These are phyloP conservation scores for Cyprinodon tularosa DNA, from an alignment of 2,113 vertebrate species.

Conservation along the genomic window DNA sequence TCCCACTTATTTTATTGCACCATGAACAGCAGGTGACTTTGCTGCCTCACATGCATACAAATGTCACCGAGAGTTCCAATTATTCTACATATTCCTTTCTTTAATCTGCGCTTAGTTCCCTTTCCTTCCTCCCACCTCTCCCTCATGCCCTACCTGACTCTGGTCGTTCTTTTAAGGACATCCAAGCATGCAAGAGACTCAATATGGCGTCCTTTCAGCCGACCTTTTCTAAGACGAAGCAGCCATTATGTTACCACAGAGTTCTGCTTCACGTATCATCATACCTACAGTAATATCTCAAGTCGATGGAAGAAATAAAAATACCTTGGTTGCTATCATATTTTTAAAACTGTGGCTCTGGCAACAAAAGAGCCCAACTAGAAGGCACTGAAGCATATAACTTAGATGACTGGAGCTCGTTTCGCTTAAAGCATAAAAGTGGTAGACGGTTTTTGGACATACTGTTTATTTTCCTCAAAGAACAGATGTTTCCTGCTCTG, in stretches of 20 bases:
- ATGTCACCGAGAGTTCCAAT: slow-evolving; percentile 41
- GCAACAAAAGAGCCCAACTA: slow-evolving; percentile 21
- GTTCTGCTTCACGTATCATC: slow-evolving; percentile 35
- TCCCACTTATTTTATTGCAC: slow-evolving; percentile 72
- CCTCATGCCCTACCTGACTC: slow-evolving; percentile 19
- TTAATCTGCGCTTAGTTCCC: slow-evolving; percentile 45
- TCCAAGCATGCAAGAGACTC: slow-evolving; percentile 29
- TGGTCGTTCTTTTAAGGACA: slow-evolving; percentile 69
- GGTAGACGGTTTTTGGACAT: neutral
- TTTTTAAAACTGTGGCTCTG: slow-evolving; percentile 43
- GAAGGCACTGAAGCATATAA: slow-evolving; percentile 15
- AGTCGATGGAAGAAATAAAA: slow-evolving; percentile 25
- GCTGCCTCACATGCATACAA: slow-evolving; percentile 42
- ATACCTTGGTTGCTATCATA: slow-evolving; percentile 31
- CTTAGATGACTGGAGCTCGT: slow-evolving; percentile 29
- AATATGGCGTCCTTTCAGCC: slow-evolving; percentile 54
- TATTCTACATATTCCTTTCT: slow-evolving; percentile 50
- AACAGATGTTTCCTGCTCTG: neutral
- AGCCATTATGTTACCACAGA: slow-evolving; percentile 50
- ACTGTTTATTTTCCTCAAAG: neutral
- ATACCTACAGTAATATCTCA: slow-evolving; percentile 46
- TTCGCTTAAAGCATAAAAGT: slow-evolving; percentile 14
- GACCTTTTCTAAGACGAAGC: slow-evolving; percentile 62
- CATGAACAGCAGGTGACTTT: slow-evolving; percentile 45
- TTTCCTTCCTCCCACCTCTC: slow-evolving; percentile 18